phyloP scores from a whole-genome alignment of 2,888 invertebrate genomes.

The Entomobrya proxima region DNA sequence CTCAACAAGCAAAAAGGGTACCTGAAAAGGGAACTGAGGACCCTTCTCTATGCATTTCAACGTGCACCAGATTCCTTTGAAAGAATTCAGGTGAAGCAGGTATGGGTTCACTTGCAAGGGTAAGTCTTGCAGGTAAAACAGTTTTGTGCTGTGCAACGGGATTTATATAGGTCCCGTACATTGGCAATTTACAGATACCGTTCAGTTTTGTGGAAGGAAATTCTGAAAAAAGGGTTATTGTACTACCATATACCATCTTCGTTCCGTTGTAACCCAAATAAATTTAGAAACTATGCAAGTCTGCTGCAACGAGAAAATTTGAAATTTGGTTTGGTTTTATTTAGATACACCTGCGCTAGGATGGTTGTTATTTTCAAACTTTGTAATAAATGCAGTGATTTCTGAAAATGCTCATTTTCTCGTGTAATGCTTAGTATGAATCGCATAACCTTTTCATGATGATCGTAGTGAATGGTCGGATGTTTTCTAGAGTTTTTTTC shows the following conservation, averaged over 20 bases:
- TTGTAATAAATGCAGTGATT: neutral
- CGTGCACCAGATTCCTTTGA: neutral
- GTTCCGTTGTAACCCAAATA: neutral
- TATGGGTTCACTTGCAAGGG: neutral
- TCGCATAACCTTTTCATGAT: neutral
- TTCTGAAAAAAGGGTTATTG: neutral
- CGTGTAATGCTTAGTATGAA: neutral
- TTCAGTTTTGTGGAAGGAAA: neutral
- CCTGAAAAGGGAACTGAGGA: neutral
- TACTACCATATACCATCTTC: neutral
- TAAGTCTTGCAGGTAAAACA: neutral
- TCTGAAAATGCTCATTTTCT: neutral
- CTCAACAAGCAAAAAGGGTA: too few species aligned
- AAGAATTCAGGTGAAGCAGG: neutral
- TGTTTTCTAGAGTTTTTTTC: neutral
- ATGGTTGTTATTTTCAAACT: too few species aligned
- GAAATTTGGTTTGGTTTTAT: neutral
- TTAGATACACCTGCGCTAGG: too few species aligned
- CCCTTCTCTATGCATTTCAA: too few species aligned
- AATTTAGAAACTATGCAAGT: too few species aligned
- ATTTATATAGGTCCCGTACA: neutral
- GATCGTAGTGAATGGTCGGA: neutral
- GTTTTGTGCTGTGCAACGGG: neutral
- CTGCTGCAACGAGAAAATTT: neutral
- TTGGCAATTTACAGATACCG: neutral